Conservation (phyloP, 35 echinoderm and acorn worm genomes). For the Strongylocentrotus purpuratus region DNA sequence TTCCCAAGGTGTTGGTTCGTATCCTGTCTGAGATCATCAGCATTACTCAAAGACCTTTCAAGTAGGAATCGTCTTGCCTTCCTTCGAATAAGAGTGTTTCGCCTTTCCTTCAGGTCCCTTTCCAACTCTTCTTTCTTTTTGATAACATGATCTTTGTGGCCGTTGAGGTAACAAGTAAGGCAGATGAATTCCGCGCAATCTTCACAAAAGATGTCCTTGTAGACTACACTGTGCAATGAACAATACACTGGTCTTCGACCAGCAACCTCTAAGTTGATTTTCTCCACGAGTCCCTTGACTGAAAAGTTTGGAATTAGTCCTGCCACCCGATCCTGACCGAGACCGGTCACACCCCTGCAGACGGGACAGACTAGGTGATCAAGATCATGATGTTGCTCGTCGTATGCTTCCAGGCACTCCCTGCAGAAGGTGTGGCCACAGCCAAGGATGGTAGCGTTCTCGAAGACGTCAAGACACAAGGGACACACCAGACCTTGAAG, state of each 20-base stretch:
- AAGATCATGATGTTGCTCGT: background rate
- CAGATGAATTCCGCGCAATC: background rate
- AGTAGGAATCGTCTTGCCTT: background rate
- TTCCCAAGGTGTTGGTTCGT: background rate
- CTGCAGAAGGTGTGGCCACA: conserved; percentile 28
- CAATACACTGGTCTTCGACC: background rate
- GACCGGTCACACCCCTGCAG: background rate
- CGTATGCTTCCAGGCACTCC: background rate
- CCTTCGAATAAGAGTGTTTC: background rate
- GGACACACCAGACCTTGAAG: background rate
- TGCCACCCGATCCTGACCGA: background rate
- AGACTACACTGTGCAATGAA: background rate
- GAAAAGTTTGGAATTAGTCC: background rate
- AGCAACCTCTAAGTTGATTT: background rate
- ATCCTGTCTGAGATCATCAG: background rate
- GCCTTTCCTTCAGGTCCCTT: background rate
- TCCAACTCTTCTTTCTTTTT: conserved; percentile 4
- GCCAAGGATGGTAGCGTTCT: background rate
- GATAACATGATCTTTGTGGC: background rate
- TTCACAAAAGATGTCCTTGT: background rate
- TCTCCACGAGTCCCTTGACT: background rate
- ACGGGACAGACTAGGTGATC: background rate
- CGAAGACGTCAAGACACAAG: conserved; percentile 1
- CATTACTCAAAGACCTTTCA: background rate
- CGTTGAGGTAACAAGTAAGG: background rate